These are phyloP conservation scores for Dicaeum eximium DNA, from an alignment of 2,113 vertebrate species.

Conservation along the genomic window DNA sequence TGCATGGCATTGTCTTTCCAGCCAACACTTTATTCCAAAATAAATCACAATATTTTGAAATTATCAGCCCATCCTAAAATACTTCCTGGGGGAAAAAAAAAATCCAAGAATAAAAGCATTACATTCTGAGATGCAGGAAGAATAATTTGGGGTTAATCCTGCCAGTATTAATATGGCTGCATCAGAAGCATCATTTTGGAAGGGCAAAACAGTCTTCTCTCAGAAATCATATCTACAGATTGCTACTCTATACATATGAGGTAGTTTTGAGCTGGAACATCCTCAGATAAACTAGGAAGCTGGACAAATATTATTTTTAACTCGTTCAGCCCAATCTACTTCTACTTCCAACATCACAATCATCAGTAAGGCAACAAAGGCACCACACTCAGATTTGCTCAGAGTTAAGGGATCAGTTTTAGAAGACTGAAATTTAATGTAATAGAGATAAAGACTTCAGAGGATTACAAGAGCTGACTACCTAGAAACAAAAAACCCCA, in stretches of 20 bases:
- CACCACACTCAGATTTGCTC: background rate
- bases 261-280: background rate
- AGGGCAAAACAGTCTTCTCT: background rate
- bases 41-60: background rate
- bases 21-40: background rate
- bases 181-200: background rate
- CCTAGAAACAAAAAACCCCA: background rate
- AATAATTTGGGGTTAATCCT: background rate
- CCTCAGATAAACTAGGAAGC: background rate
- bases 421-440: background rate
- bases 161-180: background rate
- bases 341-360: background rate
- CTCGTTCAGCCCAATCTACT: background rate
- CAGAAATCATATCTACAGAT: background rate
- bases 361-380: background rate
- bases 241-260: background rate
- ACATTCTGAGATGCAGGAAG: background rate
- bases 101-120: background rate
- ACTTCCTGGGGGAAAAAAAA: background rate
- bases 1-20: background rate
- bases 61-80: background rate
- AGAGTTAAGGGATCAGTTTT: background rate
- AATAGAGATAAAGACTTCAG: background rate
- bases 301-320: conserved; percentile 3
- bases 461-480: background rate